phyloP scores from a whole-genome alignment of 2,888 invertebrate genomes.

The Brachyptera putata region DNA sequence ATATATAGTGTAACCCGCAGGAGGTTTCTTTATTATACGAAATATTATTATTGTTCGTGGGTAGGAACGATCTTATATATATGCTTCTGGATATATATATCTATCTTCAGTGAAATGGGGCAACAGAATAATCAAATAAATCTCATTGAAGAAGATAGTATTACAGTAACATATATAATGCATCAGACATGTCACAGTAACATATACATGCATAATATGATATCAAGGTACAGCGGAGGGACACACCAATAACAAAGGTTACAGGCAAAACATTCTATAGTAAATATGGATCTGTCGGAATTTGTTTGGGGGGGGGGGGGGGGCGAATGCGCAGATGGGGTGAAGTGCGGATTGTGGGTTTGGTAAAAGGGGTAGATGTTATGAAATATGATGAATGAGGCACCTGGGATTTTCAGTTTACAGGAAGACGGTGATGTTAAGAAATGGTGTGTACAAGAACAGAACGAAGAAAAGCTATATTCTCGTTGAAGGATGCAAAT shows the following conservation, averaged over 20 bases:
- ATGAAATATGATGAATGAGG: not conserved
- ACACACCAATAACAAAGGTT: not conserved
- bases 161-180: not conserved
- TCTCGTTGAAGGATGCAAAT: too few relatives aligned
- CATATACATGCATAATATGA: not conserved
- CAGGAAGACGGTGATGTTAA: too few relatives aligned
- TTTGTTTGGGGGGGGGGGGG: too few relatives aligned
- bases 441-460: too few relatives aligned
- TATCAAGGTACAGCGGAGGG: not conserved
- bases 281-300: too few relatives aligned
- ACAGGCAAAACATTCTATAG: too few relatives aligned
- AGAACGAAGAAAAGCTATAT: too few relatives aligned
- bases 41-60: conserved; percentile 8
- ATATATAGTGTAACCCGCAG: conserved; percentile 1
- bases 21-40: not conserved
- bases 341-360: not conserved
- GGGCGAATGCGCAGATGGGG: conserved; percentile 3
- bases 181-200: not conserved
- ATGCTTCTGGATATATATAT: not conserved
- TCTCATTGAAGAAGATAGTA: not conserved
- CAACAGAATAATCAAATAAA: conserved; percentile 15
- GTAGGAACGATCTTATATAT: conserved; percentile 1
- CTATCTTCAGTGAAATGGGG: too few relatives aligned
- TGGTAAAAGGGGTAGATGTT: not conserved
- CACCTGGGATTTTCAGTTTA: not conserved